These are phyloP conservation scores for Brachymystax lenok DNA, from an alignment of 2,797 vertebrate genomes.

Conservation along the genomic window DNA sequence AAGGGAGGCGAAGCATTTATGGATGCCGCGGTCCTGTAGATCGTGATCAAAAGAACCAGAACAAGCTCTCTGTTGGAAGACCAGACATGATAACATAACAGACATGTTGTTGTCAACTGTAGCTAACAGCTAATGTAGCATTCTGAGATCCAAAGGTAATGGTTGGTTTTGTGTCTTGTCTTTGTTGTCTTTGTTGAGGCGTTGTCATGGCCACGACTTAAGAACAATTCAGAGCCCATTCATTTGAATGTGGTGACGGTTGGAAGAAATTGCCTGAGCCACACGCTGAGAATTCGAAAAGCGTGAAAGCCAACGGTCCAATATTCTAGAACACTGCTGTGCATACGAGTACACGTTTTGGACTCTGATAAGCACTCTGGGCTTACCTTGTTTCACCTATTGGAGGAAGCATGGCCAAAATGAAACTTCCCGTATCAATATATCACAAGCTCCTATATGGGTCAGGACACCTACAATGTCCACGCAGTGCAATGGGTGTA, in stretches of 20 bases:
- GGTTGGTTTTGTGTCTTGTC: background rate
- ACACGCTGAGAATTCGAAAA: too few species aligned
- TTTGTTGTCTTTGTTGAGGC: too few species aligned
- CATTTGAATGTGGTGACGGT: background rate
- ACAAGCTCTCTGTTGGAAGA: background rate
- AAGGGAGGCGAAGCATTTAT: background rate
- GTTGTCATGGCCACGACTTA: too few species aligned
- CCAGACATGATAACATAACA: background rate
- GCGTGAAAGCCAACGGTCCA: too few species aligned
- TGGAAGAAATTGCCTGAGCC: background rate
- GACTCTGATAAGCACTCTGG: too few species aligned
- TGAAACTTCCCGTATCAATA: too few species aligned
- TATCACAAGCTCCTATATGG: background rate
- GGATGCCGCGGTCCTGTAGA: background rate
- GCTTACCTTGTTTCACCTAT: too few species aligned
- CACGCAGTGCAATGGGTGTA: background rate
- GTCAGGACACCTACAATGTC: too few species aligned
- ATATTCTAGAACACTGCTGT: too few species aligned
- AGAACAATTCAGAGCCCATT: background rate
- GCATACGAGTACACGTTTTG: too few species aligned
- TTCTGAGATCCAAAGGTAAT: background rate
- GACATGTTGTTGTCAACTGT: background rate
- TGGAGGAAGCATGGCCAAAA: too few species aligned
- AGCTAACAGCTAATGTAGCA: background rate
- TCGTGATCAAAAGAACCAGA: background rate